A percentile compares a stretch with the other conserved stretches of the same genome.
Conservation (phyloP, 2,888 invertebrate genomes). For the Tipula confusa region DNA sequence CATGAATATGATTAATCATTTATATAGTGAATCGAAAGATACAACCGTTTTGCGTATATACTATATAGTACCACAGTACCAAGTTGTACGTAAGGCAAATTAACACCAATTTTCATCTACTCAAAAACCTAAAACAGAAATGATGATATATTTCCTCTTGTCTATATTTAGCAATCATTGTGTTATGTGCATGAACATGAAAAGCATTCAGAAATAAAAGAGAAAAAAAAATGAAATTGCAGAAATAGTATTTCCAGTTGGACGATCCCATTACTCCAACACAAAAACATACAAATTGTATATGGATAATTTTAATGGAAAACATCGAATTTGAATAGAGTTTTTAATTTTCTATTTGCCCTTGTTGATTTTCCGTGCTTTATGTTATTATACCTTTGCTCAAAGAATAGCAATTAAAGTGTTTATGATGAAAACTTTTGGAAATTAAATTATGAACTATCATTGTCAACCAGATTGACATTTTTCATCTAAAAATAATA, state of each 20-base stretch:
- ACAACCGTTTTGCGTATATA: background rate
- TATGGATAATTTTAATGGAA: constrained; percentile 25
- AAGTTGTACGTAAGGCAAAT: background rate
- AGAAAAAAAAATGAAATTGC: no score
- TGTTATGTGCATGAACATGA: background rate
- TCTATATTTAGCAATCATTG: background rate
- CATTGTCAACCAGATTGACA: no score
- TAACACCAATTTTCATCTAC: background rate
- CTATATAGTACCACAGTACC: no score
- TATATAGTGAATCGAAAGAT: background rate
- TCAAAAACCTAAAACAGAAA: background rate
- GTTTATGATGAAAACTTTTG: background rate
- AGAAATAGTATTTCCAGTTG: background rate
- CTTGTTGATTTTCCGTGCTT: background rate
- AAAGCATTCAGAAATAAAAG: background rate
- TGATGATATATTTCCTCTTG: background rate
- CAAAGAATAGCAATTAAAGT: background rate
- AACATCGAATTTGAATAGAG: background rate
- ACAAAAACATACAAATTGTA: background rate
- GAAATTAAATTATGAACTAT: background rate
- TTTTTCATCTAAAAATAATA: no score
- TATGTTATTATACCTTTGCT: background rate
- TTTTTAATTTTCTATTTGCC: background rate
- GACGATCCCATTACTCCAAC: background rate
- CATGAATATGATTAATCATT: background rate